Percentiles rank a stretch among this genome's conserved stretches.
phyloP scores from a whole-genome alignment of 23 tunicate species.

The Halocynthia roretzi region DNA sequence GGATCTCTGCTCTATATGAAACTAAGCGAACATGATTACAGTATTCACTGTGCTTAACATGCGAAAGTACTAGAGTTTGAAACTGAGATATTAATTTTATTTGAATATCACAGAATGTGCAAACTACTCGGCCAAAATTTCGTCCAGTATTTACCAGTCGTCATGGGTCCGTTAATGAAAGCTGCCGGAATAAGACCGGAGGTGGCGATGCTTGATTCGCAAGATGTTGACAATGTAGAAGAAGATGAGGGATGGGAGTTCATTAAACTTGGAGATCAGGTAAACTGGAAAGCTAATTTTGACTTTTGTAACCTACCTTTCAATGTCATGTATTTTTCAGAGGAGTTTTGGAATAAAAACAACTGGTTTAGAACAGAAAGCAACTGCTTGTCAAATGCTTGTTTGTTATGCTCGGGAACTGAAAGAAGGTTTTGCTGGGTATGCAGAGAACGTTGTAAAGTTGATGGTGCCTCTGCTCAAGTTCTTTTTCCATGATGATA shows the following conservation, averaged over 20 bases:
- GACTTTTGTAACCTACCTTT: background rate
- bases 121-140: slow-evolving; percentile 85
- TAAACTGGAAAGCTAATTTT: slow-evolving; percentile 5
- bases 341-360: slow-evolving; percentile 97
- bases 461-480: slow-evolving; percentile 98
- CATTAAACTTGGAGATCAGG: slow-evolving; percentile 94
- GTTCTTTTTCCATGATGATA: slow-evolving; percentile 98
- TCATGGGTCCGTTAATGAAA: slow-evolving; percentile 98
- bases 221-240: slow-evolving; percentile 75
- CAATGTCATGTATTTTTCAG: slow-evolving; percentile 19
- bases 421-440: slow-evolving; percentile 88
- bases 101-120: slow-evolving; percentile 62
- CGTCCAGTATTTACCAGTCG: slow-evolving; percentile 94
- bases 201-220: slow-evolving; percentile 97
- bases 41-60: no score
- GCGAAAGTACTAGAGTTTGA: no score
- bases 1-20: no score
- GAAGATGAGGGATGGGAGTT: slow-evolving; percentile 99
- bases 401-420: slow-evolving; percentile 98
- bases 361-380: slow-evolving; percentile 94
- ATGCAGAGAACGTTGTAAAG: slow-evolving; percentile 94
- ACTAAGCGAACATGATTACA: no score
- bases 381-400: slow-evolving; percentile 98
- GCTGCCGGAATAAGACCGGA: slow-evolving; percentile 96
- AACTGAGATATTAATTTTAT: no score